Conservation (phyloP, 2,888 invertebrate species). For the Macrosiphum euphorbiae region DNA sequence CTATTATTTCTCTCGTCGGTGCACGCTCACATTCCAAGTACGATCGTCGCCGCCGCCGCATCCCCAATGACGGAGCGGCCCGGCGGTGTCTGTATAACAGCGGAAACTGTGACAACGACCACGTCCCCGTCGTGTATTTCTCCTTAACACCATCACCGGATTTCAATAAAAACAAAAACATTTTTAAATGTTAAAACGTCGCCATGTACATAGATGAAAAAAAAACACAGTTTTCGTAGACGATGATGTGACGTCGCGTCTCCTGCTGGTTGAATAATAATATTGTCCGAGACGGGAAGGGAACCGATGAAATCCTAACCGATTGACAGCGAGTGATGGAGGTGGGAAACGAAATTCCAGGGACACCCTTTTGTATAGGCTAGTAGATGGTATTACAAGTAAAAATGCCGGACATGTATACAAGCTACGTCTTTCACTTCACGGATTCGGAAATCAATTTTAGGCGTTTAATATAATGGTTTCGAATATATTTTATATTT, state of each 20-base stretch:
- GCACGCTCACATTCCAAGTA: slow-evolving; percentile 5
- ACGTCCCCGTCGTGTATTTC: background rate
- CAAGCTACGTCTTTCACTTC: background rate
- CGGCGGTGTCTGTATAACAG: background rate
- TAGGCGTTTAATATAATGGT: background rate
- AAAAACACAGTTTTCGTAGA: background rate
- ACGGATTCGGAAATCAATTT: background rate
- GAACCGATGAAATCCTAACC: background rate
- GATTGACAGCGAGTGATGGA: background rate
- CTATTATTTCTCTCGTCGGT: background rate
- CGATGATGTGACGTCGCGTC: background rate
- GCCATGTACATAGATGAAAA: background rate
- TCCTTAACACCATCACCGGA: background rate
- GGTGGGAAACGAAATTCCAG: background rate
- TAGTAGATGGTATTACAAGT: background rate
- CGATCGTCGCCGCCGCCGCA: background rate
- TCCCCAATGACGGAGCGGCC: background rate
- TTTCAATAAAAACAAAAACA: background rate
- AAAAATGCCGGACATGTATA: background rate
- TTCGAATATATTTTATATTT: background rate
- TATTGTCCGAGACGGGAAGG: background rate
- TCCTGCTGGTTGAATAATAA: background rate
- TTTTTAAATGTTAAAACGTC: background rate
- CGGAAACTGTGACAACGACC: background rate
- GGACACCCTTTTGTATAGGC: background rate